Evolutionary conservation across 2,797 vertebrate species (phyloP), one percentile per base, ranked within the genome.

Genomic region (Choloepus didactylus): DNA sequence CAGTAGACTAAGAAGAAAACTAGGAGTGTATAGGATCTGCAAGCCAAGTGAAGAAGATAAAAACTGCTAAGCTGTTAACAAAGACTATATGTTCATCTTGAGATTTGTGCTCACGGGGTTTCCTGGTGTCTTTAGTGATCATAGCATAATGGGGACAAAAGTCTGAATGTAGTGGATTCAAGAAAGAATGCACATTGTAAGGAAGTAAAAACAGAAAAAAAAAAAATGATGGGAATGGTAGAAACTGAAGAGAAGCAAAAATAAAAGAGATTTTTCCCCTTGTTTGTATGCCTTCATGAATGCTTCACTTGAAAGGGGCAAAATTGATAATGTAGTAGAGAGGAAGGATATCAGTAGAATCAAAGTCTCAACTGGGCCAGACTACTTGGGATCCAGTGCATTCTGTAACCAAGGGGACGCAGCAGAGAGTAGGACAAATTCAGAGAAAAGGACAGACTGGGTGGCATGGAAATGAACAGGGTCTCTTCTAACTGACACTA

Each of bases 61-160:
- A 5, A 0, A 0, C 3, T 27, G 4, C 59, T 15, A 12, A 69
- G n/a, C 0, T 0, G 6, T 3, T 7, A 23, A 19, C 19, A 56
- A 27, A 16, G 27, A 62, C 31, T 0, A 7, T 1, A 31, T 46
- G 35, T 0, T 3, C 46, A 46, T 7, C 8, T 2, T 16, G 25
- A 66, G 49, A 25, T 25, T 35, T 14, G 19, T 56, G 21, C 35
- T 56, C 44, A 9, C 29, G n/a, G 72, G 31, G 19, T n/a, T 87
- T 25, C 4, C 49, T 60, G 38, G 49, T 0, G 0, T 9, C 46
- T 41, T 66, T 49, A 14, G 18, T 29, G 25, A 64, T 31, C 19
- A 38, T 31, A 56, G 19, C 56, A 59, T 5, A 3, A 41, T 0
- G 2, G n/a, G 18, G 4, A 29, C 29, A 70, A 46, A 46, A 59